Conservation (phyloP, 1,140 invertebrate species). For the Macrostomum lignano region DNA sequence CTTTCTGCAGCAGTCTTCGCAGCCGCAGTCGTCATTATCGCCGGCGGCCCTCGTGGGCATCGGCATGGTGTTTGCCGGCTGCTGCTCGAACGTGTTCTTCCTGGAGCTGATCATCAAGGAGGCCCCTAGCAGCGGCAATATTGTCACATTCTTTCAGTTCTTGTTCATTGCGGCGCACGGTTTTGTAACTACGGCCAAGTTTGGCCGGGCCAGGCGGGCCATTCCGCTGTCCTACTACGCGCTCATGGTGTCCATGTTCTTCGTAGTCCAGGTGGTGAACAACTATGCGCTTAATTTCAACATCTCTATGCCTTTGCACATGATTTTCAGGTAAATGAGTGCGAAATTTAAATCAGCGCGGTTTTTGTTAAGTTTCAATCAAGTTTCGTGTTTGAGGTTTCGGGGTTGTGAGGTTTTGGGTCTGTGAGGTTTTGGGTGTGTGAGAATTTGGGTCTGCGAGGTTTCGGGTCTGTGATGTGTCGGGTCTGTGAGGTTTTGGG, state of each 20-base stretch:
- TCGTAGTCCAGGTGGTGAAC: conserved; percentile 62
- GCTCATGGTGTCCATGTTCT: conserved; percentile 59
- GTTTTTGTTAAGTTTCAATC: too few species aligned
- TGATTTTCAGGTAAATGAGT: conserved; percentile 81
- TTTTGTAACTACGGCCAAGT: conserved; percentile 60
- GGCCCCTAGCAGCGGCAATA: conserved; percentile 61
- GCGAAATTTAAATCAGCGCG: too few species aligned
- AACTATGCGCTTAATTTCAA: conserved; percentile 88
- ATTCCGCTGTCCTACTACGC: conserved; percentile 40
- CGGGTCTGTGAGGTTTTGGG: too few species aligned
- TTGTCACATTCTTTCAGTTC: conserved; percentile 75
- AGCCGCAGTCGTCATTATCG: too few species aligned
- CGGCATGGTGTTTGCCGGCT: conserved; percentile 51
- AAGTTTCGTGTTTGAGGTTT: too few species aligned
- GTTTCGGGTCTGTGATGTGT: too few species aligned
- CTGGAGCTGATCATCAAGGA: conserved; percentile 55
- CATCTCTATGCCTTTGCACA: conserved; percentile 85
- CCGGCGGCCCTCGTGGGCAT: too few species aligned
- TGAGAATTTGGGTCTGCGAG: too few species aligned
- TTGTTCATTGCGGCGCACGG: conserved; percentile 60
- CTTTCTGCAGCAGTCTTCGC: too few species aligned
- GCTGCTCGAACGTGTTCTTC: conserved; percentile 64
- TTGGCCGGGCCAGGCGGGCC: conserved; percentile 40
- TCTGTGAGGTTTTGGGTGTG: too few species aligned
- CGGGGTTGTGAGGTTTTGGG: too few species aligned